Evolutionary conservation across 2,113 vertebrate species (phyloP).

Genomic region (Pao palembangensis): DNA sequence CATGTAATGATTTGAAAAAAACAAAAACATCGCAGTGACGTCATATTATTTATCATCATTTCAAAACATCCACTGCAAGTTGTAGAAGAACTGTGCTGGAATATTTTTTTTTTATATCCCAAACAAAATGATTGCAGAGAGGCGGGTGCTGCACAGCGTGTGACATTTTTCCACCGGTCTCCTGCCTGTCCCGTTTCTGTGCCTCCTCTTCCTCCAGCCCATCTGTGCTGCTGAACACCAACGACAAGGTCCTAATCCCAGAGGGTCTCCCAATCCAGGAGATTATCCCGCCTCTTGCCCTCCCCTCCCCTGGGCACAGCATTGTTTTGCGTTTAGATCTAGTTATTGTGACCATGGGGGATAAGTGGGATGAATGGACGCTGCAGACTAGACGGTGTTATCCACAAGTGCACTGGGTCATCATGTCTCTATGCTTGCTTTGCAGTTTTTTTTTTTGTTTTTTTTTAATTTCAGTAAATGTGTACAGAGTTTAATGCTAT

Average conservation of each 20-base stretch:
- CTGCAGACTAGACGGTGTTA: slow-evolving; percentile 38
- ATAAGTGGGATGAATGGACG: slow-evolving; percentile 43
- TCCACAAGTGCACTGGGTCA: slow-evolving; percentile 27
- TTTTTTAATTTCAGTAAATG: background rate
- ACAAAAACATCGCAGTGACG: too few species aligned
- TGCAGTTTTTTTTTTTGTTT: slow-evolving; percentile 7
- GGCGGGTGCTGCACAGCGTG: background rate
- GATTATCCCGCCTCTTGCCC: slow-evolving; percentile 67
- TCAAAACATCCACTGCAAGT: too few species aligned
- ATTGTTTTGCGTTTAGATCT: slow-evolving; percentile 45
- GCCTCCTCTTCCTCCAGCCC: slow-evolving; percentile 30
- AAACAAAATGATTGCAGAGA: background rate
- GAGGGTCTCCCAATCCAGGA: slow-evolving; percentile 69
- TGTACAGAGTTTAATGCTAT: background rate
- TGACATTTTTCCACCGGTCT: slow-evolving; percentile 1
- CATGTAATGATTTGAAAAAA: too few species aligned
- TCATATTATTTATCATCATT: too few species aligned
- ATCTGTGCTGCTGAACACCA: slow-evolving; percentile 59
- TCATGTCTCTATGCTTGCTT: slow-evolving; percentile 13
- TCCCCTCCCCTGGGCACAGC: slow-evolving; percentile 20
- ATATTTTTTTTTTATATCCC: slow-evolving; percentile 1
- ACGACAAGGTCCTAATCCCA: slow-evolving; percentile 61
- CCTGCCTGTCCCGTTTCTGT: slow-evolving; percentile 28
- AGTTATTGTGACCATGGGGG: slow-evolving; percentile 40
- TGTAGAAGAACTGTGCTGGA: too few species aligned